Percentiles rank a stretch among this genome's conserved stretches.
Evolutionary conservation across 1,140 invertebrate genomes (phyloP).

Genomic region (Aethina tumida): DNA sequence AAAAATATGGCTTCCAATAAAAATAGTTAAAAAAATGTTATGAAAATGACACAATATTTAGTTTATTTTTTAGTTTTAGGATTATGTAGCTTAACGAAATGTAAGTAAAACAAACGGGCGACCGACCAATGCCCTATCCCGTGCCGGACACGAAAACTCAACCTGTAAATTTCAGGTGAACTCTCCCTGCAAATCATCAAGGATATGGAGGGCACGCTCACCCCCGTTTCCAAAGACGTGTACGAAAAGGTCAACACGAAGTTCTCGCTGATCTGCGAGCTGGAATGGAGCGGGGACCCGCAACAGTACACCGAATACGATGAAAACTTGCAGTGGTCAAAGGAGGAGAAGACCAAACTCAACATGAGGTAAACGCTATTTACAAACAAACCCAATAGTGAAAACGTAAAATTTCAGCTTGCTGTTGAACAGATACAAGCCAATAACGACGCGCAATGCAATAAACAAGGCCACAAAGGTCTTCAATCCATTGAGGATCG

Average conservation of each 20-base stretch:
- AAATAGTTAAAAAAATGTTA: constrained; percentile 8
- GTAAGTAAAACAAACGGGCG: constrained; percentile 6
- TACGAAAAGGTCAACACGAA: constrained; percentile 28
- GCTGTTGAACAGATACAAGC: constrained; percentile 1
- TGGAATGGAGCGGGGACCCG: constrained; percentile 21
- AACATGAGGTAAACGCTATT: constrained; percentile 9
- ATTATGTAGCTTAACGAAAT: constrained; percentile 9
- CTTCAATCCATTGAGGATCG: constrained; percentile 24
- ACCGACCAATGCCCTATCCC: neutral
- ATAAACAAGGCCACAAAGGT: constrained; percentile 26
- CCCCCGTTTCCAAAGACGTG: constrained; percentile 19
- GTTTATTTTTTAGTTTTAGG: constrained; percentile 14
- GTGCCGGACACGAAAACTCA: neutral
- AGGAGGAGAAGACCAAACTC: constrained; percentile 12
- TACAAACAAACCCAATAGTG: neutral
- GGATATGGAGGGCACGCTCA: constrained; percentile 21
- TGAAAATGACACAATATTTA: constrained; percentile 12
- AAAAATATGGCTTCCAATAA: constrained; percentile 15
- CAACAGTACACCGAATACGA: constrained; percentile 17
- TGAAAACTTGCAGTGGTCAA: constrained; percentile 26
- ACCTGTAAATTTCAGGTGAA: constrained; percentile 16
- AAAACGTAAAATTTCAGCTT: constrained; percentile 1
- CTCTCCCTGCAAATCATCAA: constrained; percentile 27
- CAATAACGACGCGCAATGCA: constrained; percentile 8
- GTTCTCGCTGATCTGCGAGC: constrained; percentile 29